A percentile compares a stretch with the other conserved stretches of the same genome.
These are phyloP conservation scores for Erpornis zantholeuca DNA, from an alignment of 2,113 vertebrate genomes.

Conservation along the genomic window DNA sequence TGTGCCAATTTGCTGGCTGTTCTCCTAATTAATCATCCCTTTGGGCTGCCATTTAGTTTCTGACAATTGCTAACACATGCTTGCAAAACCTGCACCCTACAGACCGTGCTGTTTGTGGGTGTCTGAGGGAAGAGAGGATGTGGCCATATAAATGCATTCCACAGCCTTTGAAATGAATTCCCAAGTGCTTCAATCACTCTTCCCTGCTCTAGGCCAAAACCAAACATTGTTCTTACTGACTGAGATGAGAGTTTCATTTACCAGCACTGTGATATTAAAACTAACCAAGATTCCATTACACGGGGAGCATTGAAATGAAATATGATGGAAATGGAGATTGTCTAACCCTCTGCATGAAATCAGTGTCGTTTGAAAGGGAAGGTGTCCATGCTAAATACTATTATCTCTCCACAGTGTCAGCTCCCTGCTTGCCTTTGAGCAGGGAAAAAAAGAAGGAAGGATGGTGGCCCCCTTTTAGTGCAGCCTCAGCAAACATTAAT, in stretches of 20 bases:
- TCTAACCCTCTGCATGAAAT: neutral
- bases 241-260: slow-evolving; percentile 15
- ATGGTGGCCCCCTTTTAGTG: neutral
- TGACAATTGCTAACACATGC: neutral
- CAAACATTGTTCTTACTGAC: slow-evolving; percentile 28
- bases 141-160: neutral
- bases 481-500: neutral
- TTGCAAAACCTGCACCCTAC: neutral
- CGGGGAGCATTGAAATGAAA: neutral
- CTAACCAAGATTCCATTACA: neutral
- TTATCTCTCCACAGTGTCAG: neutral
- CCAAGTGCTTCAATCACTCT: slow-evolving; percentile 5
- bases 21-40: slow-evolving; percentile 50
- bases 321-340: neutral
- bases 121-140: neutral
- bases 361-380: neutral
- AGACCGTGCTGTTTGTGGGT: neutral
- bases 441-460: neutral
- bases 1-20: slow-evolving; percentile 11
- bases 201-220: neutral
- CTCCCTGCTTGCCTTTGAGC: neutral
- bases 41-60: neutral
- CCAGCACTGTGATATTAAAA: neutral
- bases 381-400: neutral
- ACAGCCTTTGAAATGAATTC: slow-evolving; percentile 40